These are phyloP conservation scores for Cerceris rybyensis DNA, from an alignment of 2,888 invertebrate species.

Conservation along the genomic window DNA sequence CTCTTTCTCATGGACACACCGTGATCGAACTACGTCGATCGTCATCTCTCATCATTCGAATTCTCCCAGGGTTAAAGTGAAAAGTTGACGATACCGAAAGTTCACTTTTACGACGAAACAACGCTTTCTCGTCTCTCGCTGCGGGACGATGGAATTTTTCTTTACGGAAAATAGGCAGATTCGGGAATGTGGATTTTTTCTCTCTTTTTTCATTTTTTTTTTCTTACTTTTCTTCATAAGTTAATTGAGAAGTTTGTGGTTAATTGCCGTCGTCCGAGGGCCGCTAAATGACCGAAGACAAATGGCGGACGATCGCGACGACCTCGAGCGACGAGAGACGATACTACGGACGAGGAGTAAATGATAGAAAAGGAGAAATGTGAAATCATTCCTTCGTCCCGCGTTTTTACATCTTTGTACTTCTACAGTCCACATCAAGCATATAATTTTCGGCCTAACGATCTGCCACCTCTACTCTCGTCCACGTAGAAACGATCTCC, in stretches of 20 bases:
- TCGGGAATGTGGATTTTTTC: too few species aligned
- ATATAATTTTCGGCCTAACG: slow-evolving; percentile 50
- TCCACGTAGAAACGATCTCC: slow-evolving; percentile 25
- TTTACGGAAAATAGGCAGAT: background rate
- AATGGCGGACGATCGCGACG: too few species aligned
- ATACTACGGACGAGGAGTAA: background rate
- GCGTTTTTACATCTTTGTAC: slow-evolving; percentile 51
- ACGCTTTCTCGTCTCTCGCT: slow-evolving; percentile 21
- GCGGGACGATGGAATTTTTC: slow-evolving; percentile 31
- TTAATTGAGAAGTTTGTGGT: too few species aligned
- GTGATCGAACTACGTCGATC: slow-evolving; percentile 5
- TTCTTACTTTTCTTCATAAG: too few species aligned
- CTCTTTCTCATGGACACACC: slow-evolving; percentile 18
- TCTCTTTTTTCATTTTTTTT: too few species aligned
- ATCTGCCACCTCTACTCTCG: slow-evolving; percentile 37
- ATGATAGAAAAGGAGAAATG: background rate
- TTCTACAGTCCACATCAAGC: slow-evolving; percentile 64
- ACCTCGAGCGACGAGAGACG: too few species aligned
- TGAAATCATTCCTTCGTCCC: slow-evolving; percentile 42
- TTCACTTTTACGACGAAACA: slow-evolving; percentile 44
- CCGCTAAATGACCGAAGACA: too few species aligned
- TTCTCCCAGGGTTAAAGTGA: slow-evolving; percentile 32
- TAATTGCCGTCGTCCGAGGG: too few species aligned
- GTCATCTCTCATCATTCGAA: slow-evolving; percentile 6
- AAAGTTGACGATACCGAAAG: slow-evolving; percentile 32